Evolutionary conservation across 2,113 vertebrate genomes (phyloP).

Genomic region (Rattus norvegicus): DNA sequence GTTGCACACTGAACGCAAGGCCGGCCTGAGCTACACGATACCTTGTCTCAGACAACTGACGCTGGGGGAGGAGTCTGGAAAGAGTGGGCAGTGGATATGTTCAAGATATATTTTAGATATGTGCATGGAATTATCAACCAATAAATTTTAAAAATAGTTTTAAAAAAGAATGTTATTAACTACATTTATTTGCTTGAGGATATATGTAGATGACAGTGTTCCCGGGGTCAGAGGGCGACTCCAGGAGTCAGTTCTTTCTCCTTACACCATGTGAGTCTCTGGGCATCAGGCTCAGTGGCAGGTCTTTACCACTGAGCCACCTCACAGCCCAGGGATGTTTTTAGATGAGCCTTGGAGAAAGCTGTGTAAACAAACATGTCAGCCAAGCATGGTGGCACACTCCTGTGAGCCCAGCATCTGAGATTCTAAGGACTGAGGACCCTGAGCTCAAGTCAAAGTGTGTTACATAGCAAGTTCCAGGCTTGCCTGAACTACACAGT

Average conservation of each 20-base stretch:
- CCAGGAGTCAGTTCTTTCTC: neutral
- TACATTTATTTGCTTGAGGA: neutral
- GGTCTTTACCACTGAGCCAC: neutral
- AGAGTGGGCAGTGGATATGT: neutral
- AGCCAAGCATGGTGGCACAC: neutral
- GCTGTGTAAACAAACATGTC: neutral
- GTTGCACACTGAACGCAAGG: neutral
- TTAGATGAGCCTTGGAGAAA: neutral
- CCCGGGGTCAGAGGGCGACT: neutral
- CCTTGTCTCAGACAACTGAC: neutral
- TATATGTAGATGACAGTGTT: neutral
- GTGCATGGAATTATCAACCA: neutral
- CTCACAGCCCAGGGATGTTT: neutral
- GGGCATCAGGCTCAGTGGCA: no score
- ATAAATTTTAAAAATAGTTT: neutral
- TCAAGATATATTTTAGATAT: neutral
- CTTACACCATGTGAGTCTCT: neutral
- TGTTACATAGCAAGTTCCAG: neutral
- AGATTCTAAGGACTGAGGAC: no score
- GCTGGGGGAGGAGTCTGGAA: neutral
- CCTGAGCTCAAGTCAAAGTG: neutral
- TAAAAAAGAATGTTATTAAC: neutral
- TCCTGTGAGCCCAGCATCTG: neutral
- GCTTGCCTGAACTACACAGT: neutral
- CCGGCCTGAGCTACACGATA: neutral